Evolutionary conservation across 2,113 vertebrate genomes (phyloP).

Genomic region (Aix galericulata): DNA sequence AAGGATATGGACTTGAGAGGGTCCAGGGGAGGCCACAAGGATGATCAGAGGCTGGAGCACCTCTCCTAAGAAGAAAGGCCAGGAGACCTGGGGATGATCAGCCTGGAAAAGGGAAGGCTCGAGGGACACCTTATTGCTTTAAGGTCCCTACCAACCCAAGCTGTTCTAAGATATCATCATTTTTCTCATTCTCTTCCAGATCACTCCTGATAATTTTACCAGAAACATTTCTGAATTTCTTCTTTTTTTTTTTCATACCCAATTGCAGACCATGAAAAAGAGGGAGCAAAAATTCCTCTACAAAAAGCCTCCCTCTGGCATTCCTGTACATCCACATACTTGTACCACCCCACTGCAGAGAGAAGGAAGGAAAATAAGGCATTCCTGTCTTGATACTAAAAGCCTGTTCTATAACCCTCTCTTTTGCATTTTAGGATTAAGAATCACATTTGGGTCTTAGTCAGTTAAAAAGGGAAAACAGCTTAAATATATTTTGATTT

Average conservation of each 20-base stretch:
- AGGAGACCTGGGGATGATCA: too few species aligned
- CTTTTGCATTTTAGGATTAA: not conserved
- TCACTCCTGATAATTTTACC: not conserved
- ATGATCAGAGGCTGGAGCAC: too few species aligned
- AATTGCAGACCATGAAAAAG: not conserved
- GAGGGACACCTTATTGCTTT: too few species aligned
- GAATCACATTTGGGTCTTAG: not conserved
- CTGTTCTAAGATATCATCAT: too few species aligned
- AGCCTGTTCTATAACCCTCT: not conserved
- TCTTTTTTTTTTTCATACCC: not conserved
- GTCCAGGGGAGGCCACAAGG: too few species aligned
- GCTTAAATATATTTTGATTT: not conserved
- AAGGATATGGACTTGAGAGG: too few species aligned
- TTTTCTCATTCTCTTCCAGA: not conserved
- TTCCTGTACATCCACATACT: not conserved
- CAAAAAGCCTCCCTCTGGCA: not conserved
- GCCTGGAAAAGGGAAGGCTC: too few species aligned
- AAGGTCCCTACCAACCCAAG: too few species aligned
- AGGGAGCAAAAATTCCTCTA: not conserved
- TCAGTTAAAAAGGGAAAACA: not conserved
- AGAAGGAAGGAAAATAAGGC: too few species aligned
- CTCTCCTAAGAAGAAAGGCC: too few species aligned
- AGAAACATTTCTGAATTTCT: not conserved
- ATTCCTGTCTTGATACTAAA: not conserved
- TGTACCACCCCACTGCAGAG: not conserved